Base-by-base conservation (phyloP, 1,140 invertebrate species). In the Sycophila sp. region DNA sequence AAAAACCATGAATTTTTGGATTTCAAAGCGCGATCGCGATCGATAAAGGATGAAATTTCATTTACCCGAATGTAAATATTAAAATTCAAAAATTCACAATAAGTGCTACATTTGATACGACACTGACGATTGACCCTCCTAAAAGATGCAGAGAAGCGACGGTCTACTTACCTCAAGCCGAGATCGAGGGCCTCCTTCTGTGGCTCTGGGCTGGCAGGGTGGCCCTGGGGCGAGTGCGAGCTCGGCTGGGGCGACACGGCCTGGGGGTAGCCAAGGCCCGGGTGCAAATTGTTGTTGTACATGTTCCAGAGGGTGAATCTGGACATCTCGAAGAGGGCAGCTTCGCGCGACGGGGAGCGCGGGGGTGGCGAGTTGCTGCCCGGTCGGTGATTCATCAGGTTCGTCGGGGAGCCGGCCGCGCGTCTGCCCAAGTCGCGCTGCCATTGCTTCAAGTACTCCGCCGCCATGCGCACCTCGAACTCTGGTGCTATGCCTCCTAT, bases 291-390 rank as follows among this genome's bases (percentile, higher is more conserved):
- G 71, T 91, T 92, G 81, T 92, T 92, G 83, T 94, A 95, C 76
- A 95, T 87, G 76, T 92, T 94, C 92, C 93, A 95, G 1, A 95
- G 84, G 0, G 92, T 92, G 59, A 95, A 87, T 36, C 92, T 88
- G 0, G 91, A 91, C 83, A 94, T 89, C 73, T 94, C 93, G 11
- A 93, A 81, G 32, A 94, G 82, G 0, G 90, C 87, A 0, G 78
- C 76, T 22, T 89, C 87, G 15, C 86, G 86, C 19, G 53, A 47
- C 5, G 88, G 87, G 11, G 87, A 86, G 26, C 85, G 85, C 2
- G 88, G 81, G 10, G 90, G 90, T 30, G 90, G 90, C 11, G 90
- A 89, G 7, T 86, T 74, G 73, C 83, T 90, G 66, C 85, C 89
- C 80, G 81, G 90, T 75, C 56, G 63, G 7, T 62, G 55, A 22